Evolutionary conservation across 2,113 vertebrate species (phyloP).

Genomic region (Lathamus discolor): DNA sequence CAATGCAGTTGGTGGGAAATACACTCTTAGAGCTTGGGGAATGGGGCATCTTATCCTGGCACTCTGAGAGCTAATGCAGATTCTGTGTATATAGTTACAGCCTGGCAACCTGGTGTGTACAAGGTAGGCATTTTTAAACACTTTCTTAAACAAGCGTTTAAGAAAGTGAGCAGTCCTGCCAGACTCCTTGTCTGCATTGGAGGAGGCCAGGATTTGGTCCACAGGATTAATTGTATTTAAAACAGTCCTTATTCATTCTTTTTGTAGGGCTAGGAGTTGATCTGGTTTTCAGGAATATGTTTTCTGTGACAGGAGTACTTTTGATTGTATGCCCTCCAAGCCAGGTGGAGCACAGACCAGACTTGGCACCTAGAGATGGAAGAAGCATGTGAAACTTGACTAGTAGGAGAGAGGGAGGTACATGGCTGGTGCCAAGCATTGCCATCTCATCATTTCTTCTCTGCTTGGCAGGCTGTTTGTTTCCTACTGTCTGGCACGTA

Average conservation of each 20-base stretch:
- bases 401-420: background rate
- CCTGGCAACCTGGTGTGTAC: background rate
- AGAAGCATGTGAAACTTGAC: background rate
- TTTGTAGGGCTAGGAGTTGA: background rate
- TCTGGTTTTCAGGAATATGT: background rate
- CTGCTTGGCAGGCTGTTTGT: slow-evolving; percentile 8
- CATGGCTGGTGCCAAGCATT: background rate
- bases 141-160: background rate
- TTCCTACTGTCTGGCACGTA: background rate
- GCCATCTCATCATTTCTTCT: background rate
- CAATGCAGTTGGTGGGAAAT: background rate
- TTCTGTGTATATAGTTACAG: background rate
- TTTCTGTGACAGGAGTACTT: background rate
- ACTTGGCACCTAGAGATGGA: background rate
- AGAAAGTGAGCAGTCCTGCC: background rate
- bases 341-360: background rate
- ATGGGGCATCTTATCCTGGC: background rate
- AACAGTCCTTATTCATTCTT: background rate
- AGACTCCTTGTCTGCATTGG: accelerated
- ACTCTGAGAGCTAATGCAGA: background rate
- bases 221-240: background rate
- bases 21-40: background rate
- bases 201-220: background rate
- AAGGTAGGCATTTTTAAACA: background rate
- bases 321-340: background rate